These are phyloP conservation scores for Marmota flaviventris DNA, from an alignment of 2,113 vertebrate genomes.

Conservation along the genomic window DNA sequence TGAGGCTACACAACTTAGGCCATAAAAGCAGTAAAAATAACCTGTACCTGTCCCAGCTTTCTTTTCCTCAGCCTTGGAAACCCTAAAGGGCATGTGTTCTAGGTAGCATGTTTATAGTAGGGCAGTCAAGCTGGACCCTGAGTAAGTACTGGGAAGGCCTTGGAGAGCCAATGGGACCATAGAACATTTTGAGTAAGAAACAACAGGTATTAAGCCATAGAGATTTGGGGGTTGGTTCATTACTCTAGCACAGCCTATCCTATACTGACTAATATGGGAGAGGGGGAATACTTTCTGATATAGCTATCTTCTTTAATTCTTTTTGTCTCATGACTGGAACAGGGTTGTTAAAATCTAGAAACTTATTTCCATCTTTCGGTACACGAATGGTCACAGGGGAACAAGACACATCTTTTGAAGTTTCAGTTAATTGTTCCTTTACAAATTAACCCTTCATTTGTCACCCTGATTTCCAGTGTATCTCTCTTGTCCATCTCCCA, in stretches of 20 bases:
- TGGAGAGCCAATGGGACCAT: not conserved
- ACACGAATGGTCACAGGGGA: not conserved
- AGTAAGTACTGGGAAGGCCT: not conserved
- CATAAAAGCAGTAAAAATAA: not conserved
- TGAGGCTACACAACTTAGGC: not conserved
- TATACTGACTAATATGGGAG: not conserved
- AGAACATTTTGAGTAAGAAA: not conserved
- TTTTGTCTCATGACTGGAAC: not conserved
- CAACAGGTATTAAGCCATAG: not conserved
- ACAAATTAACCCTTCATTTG: not conserved
- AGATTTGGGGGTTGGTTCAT: not conserved
- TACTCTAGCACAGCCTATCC: not conserved
- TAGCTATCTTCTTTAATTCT: not conserved
- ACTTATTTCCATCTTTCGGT: not conserved
- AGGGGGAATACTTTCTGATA: not conserved
- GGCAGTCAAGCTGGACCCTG: not conserved
- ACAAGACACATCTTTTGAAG: not conserved
- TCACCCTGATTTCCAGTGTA: not conserved
- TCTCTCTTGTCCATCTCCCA: not conserved
- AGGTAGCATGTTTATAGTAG: not conserved
- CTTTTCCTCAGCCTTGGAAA: not conserved
- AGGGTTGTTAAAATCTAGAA: constrained; percentile 15
- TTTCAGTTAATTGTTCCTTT: not conserved
- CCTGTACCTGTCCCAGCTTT: not conserved
- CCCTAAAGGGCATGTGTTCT: not conserved